These are phyloP conservation scores for Erinaceus europaeus DNA, from an alignment of 2,113 vertebrate species.

Conservation along the genomic window DNA sequence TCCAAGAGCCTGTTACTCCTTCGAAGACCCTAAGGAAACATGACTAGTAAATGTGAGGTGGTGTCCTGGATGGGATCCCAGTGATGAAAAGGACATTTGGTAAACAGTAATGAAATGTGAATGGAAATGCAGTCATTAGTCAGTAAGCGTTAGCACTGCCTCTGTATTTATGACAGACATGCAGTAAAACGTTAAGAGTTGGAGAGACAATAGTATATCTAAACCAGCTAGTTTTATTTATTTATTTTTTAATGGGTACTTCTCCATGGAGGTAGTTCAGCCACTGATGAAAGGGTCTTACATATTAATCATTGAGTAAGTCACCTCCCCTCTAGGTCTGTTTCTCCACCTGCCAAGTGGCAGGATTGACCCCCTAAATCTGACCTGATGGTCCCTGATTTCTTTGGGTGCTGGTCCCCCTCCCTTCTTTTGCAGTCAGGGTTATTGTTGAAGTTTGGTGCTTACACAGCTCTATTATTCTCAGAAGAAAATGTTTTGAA, in stretches of 20 bases:
- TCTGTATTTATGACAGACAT: not conserved
- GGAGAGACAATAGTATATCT: too few relatives aligned
- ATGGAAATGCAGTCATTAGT: too few relatives aligned
- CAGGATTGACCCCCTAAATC: not conserved
- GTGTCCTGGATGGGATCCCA: not conserved
- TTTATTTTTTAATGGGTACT: too few relatives aligned
- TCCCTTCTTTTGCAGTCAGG: too few relatives aligned
- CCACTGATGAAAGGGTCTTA: not conserved
- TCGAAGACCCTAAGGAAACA: not conserved
- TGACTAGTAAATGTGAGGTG: accelerated
- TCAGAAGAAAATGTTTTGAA: too few relatives aligned
- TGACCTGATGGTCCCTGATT: not conserved
- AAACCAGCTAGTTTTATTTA: too few relatives aligned
- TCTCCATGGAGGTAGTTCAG: not conserved
- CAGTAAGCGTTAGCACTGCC: too few relatives aligned
- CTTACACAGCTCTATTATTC: too few relatives aligned
- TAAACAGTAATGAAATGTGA: not conserved
- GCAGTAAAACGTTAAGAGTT: too few relatives aligned
- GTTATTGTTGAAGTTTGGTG: too few relatives aligned
- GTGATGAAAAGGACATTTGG: not conserved
- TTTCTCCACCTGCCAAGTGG: not conserved
- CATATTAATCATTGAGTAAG: not conserved
- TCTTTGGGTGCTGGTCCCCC: too few relatives aligned
- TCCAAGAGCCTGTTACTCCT: not conserved
- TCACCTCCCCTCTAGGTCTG: not conserved